phyloP scores from a whole-genome alignment of 2,888 invertebrate genomes.

The Caenorhabditis sp. region DNA sequence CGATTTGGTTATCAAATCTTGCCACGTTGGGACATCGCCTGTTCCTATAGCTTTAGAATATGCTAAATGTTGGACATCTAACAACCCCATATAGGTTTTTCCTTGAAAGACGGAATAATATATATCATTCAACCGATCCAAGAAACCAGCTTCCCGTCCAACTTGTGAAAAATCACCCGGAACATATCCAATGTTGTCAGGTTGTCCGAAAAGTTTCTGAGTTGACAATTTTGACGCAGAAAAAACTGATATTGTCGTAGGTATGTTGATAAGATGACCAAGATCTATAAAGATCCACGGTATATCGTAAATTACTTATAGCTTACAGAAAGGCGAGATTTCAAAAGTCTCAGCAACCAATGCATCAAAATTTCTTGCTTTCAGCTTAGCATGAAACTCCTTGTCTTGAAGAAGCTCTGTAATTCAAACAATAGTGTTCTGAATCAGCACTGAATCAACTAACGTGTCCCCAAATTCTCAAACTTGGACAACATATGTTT shows the following conservation, averaged over 20 bases:
- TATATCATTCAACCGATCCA: constrained; percentile 20
- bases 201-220: constrained; percentile 15
- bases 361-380: neutral
- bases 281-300: no score
- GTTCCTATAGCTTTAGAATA: constrained; percentile 1
- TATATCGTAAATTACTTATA: no score
- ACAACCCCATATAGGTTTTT: neutral
- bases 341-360: neutral
- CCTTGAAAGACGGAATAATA: neutral
- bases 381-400: neutral
- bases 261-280: constrained; percentile 4
- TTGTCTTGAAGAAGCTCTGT: neutral
- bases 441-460: neutral
- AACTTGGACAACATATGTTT: neutral
- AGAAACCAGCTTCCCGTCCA: constrained; percentile 3
- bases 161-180: constrained; percentile 4
- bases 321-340: neutral
- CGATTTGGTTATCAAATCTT: constrained; percentile 12
- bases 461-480: neutral
- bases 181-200: constrained; percentile 14
- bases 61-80: neutral
- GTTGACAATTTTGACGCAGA: constrained; percentile 13
- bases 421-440: neutral
- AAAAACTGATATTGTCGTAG: constrained; percentile 13
- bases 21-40: constrained; percentile 9